Base-by-base conservation (phyloP, 2,888 invertebrate genomes). In the Brassicogethes aeneus region DNA sequence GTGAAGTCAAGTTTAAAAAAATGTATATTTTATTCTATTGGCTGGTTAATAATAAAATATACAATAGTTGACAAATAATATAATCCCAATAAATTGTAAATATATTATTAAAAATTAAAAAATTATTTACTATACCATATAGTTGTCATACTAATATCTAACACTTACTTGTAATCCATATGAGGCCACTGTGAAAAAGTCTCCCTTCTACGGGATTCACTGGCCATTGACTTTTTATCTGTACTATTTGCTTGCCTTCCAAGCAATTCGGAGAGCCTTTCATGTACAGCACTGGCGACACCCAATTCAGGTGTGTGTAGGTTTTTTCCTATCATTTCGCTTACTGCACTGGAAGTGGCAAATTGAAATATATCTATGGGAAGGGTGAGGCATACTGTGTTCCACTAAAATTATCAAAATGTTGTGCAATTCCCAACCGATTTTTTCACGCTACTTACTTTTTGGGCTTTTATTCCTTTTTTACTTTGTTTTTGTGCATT, bases 121-220 rank as follows among this genome's bases (percentile, higher is more conserved):
- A n/a, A n/a, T n/a, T n/a, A n/a, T n/a, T n/a, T n/a, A n/a, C n/a
- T n/a, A n/a, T n/a, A n/a, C n/a, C n/a, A n/a, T n/a, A n/a, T n/a
- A n/a, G n/a, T n/a, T n/a, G n/a, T n/a, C n/a, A n/a, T n/a, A n/a
- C n/a, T n/a, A n/a, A n/a, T n/a, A n/a, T n/a, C n/a, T n/a, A n/a
- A n/a, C 3, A 70, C 73, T 71, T 62, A 90, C 89, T 93, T 93
- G 70, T 93, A 94, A 67, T 92, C 90, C 89, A 91, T 92, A 62
- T 94, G 94, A 2, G 94, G 94, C 95, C 94, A 95, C 60, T 87
- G 81, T 50, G 83, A 82, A 69, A 95, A 95, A 0, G 95, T 93
- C 62, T 91, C 85, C 53, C 88, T 77, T 34, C 95, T 74, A 46
- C 90, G 87, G 0, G 89, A 87, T 69, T 95, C 95, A 49, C 90